Percentiles rank a stretch among this genome's conserved stretches.
phyloP scores from a whole-genome alignment of 23 tunicate species.

The Halocynthia roretzi region DNA sequence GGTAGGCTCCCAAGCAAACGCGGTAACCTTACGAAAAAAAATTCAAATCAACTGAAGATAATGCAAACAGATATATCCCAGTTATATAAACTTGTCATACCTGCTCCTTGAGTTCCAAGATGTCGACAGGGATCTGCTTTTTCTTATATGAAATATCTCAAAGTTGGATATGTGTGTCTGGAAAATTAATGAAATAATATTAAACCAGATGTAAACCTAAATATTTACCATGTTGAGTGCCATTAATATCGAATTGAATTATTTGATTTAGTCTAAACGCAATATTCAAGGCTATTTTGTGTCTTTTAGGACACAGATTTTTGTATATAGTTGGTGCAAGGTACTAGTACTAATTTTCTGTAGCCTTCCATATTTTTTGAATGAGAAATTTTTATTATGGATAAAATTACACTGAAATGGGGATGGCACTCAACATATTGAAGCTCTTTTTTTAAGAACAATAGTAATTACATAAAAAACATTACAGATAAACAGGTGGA shows the following conservation, averaged over 20 bases:
- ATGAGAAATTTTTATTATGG: too few species aligned
- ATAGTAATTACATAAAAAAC: not conserved
- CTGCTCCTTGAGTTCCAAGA: conserved; percentile 91
- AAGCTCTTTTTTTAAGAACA: too few species aligned
- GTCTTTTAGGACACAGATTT: not conserved
- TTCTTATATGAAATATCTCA: conserved; percentile 90
- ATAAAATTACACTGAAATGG: too few species aligned
- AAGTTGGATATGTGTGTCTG: conserved; percentile 82
- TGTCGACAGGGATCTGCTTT: conserved; percentile 96
- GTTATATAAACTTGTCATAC: conserved; percentile 12
- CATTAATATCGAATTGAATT: too few species aligned
- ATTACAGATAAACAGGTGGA: not conserved
- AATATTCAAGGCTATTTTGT: not conserved
- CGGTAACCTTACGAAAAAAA: conserved; percentile 47
- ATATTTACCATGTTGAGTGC: too few species aligned
- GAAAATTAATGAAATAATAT: not conserved
- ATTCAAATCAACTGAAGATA: not conserved
- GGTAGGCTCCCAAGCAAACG: conserved; percentile 98
- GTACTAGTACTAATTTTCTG: not conserved
- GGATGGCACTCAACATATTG: too few species aligned
- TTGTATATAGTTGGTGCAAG: not conserved
- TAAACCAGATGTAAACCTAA: not conserved
- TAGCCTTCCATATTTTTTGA: too few species aligned
- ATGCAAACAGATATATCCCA: not conserved
- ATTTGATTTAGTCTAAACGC: not conserved